Percentiles rank a stretch among this genome's conserved stretches.
Conservation (phyloP, 2,113 vertebrate species). For the Planiliza haematocheilus region DNA sequence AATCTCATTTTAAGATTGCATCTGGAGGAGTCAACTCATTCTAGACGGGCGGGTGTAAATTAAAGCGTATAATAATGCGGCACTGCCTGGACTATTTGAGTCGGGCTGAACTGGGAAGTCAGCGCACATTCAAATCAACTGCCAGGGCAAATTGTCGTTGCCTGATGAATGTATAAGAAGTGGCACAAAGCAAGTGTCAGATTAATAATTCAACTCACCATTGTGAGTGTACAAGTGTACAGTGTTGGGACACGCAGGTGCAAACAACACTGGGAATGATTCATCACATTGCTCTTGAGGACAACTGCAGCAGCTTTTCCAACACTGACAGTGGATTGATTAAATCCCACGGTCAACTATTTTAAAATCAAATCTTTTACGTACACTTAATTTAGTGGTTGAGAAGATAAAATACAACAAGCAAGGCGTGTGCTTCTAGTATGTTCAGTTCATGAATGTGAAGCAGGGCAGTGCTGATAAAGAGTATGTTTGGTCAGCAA, state of each 20-base stretch:
- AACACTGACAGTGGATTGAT: slow-evolving; percentile 12
- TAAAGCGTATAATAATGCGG: slow-evolving; percentile 62
- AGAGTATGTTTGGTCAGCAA: slow-evolving; percentile 56
- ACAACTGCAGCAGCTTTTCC: background rate
- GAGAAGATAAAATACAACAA: slow-evolving; percentile 1
- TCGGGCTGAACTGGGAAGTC: slow-evolving; percentile 18
- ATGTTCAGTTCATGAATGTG: slow-evolving; percentile 16
- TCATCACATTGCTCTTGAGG: slow-evolving; percentile 31
- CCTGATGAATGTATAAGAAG: slow-evolving; percentile 47
- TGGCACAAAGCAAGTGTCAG: slow-evolving; percentile 45
- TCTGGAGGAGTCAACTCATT: slow-evolving; percentile 60
- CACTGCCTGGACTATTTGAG: slow-evolving; percentile 26
- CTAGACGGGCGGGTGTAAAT: slow-evolving; percentile 64
- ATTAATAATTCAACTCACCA: slow-evolving; percentile 52
- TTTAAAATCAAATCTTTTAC: slow-evolving; percentile 35
- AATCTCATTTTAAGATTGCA: slow-evolving; percentile 74
- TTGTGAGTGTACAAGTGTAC: slow-evolving; percentile 17
- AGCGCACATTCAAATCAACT: slow-evolving; percentile 40
- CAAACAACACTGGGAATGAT: slow-evolving; percentile 37
- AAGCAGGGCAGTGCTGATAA: slow-evolving; percentile 41
- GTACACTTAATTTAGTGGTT: background rate
- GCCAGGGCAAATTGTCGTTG: slow-evolving; percentile 17
- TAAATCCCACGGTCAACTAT: slow-evolving; percentile 38
- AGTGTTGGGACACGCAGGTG: slow-evolving; percentile 32
- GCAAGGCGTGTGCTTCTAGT: background rate